phyloP scores from a whole-genome alignment of 2,888 invertebrate species.

The Frankliniella fusca region DNA sequence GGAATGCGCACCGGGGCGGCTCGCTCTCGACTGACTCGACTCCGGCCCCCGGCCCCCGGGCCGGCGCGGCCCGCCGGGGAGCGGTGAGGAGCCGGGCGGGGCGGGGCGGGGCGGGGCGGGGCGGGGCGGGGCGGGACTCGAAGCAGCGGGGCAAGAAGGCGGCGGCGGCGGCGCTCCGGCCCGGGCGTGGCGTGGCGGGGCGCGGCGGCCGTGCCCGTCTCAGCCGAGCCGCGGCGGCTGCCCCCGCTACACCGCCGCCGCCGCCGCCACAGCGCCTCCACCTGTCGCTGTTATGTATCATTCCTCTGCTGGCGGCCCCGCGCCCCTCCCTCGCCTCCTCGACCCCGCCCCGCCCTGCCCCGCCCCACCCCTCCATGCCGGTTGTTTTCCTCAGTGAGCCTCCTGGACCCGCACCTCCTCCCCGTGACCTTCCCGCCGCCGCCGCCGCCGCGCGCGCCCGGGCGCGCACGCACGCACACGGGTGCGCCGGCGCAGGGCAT shows the following conservation, averaged over 20 bases:
- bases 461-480: no score
- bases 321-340: neutral
- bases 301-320: neutral
- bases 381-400: neutral
- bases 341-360: neutral
- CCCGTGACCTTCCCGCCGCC: neutral
- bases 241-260: neutral
- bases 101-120: no score
- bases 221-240: neutral
- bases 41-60: no score
- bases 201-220: neutral
- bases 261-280: neutral
- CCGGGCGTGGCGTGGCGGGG: neutral
- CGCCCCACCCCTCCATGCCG: neutral
- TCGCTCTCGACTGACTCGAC: neutral
- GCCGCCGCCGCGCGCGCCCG: neutral
- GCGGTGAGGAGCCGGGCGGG: no score
- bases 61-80: no score
- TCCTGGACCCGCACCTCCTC: neutral
- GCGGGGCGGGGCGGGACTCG: no score
- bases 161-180: neutral
- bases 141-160: no score
- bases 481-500: no score
- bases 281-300: neutral
- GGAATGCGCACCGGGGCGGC: neutral